Evolutionary conservation across 2,888 invertebrate species (phyloP).

Genomic region (Phymatocera aterrima): DNA sequence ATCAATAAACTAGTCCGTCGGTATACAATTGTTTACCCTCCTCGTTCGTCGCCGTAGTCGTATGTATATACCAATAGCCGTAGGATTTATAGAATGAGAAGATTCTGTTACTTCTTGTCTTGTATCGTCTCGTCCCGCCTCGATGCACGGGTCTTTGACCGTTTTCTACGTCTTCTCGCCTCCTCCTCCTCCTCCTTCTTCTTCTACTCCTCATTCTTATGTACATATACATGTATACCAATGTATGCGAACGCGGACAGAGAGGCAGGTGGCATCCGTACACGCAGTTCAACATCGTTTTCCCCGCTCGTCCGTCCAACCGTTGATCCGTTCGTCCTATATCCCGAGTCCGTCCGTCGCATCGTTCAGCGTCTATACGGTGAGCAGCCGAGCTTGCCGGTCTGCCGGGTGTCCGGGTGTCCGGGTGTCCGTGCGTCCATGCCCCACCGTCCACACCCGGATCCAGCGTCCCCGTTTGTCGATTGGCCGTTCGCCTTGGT

Average conservation of each 20-base stretch:
- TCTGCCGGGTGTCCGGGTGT: slow-evolving; percentile 23
- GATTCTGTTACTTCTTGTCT: slow-evolving; percentile 21
- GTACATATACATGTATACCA: not conserved
- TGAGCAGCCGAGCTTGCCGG: not conserved
- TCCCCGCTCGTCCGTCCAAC: not conserved
- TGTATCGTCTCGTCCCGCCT: slow-evolving; percentile 45
- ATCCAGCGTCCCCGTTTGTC: slow-evolving; percentile 57
- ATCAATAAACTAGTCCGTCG: too few species aligned
- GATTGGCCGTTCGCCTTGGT: slow-evolving; percentile 55
- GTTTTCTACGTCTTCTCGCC: slow-evolving; percentile 50
- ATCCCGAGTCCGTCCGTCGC: slow-evolving; percentile 51
- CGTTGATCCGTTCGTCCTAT: slow-evolving; percentile 50
- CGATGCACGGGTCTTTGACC: slow-evolving; percentile 54
- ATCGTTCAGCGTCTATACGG: slow-evolving; percentile 2
- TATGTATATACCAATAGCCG: too few species aligned
- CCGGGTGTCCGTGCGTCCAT: slow-evolving; percentile 16
- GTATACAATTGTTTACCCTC: too few species aligned
- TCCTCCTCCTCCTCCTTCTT: not conserved
- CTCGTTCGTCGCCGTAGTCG: not conserved
- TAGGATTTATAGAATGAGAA: slow-evolving; percentile 20
- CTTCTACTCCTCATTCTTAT: not conserved
- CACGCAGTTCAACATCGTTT: slow-evolving; percentile 34
- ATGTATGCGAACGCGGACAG: slow-evolving; percentile 12
- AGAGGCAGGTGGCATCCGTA: slow-evolving; percentile 38
- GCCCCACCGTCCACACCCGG: slow-evolving; percentile 56